Percentiles rank a stretch among this genome's conserved stretches.
Evolutionary conservation across 2,113 vertebrate genomes (phyloP).

Genomic region (Natator depressus): DNA sequence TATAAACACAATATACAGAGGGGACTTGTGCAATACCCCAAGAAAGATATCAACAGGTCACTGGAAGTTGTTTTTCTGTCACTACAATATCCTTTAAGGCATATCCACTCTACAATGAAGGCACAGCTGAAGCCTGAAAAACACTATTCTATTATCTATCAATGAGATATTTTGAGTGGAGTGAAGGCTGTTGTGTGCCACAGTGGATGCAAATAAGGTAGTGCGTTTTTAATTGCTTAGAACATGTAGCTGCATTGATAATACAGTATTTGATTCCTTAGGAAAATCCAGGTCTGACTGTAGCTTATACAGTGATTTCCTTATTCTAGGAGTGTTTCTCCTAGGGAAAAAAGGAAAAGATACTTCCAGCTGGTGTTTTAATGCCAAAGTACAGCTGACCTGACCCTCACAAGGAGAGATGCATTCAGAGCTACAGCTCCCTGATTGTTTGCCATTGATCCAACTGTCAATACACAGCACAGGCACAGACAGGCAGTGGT

Average conservation of each 20-base stretch:
- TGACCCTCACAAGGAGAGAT: neutral
- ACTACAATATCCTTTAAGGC: fast-evolving
- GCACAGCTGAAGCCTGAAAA: neutral
- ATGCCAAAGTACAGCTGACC: neutral
- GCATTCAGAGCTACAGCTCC: fast-evolving
- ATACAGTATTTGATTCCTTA: neutral
- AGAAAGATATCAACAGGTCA: neutral
- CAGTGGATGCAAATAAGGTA: neutral
- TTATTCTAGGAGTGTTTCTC: neutral
- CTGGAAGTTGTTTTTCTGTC: fast-evolving
- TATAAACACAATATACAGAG: fast-evolving
- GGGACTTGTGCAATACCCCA: fast-evolving
- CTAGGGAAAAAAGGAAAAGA: neutral
- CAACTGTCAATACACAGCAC: neutral
- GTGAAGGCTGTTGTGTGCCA: neutral
- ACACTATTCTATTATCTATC: neutral
- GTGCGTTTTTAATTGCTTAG: neutral
- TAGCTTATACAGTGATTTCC: neutral
- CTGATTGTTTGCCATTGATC: fast-evolving
- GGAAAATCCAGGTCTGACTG: neutral
- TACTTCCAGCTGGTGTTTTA: neutral
- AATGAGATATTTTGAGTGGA: neutral
- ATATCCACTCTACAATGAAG: neutral
- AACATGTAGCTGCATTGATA: neutral
- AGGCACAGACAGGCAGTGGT: fast-evolving